Evolutionary conservation across 2,113 vertebrate species (phyloP).

Genomic region (Oxyruncus cristatus): DNA sequence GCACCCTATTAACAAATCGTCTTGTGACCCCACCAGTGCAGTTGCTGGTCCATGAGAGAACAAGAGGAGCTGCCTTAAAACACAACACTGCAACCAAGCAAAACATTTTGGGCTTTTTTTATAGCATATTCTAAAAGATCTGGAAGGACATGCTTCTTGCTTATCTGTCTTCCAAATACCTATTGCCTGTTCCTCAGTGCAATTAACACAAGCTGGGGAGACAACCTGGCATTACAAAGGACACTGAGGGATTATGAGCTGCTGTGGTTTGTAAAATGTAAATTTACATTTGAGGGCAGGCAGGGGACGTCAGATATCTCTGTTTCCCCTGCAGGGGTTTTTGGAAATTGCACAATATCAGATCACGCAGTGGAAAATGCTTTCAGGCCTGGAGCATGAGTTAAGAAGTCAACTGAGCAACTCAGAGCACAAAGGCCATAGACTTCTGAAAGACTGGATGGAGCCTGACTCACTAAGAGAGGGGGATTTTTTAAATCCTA

Average conservation of each 20-base stretch:
- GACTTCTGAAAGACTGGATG: background rate
- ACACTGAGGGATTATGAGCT: constrained; percentile 10
- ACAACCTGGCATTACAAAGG: constrained; percentile 11
- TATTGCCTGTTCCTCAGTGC: background rate
- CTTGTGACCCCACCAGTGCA: background rate
- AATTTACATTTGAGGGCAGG: constrained; percentile 23
- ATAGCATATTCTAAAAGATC: background rate
- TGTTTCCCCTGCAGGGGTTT: constrained; percentile 7
- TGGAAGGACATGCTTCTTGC: background rate
- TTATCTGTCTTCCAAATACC: constrained; percentile 32
- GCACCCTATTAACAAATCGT: background rate
- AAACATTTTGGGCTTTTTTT: background rate
- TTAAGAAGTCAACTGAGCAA: background rate
- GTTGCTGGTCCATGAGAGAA: background rate
- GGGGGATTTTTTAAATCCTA: background rate
- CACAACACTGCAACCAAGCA: background rate
- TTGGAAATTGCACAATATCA: constrained; percentile 26
- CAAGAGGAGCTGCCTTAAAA: background rate
- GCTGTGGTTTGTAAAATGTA: constrained; percentile 21
- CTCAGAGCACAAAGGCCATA: background rate
- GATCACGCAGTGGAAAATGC: constrained; percentile 17
- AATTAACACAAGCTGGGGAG: constrained; percentile 7
- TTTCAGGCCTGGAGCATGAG: constrained; percentile 1
- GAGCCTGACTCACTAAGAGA: background rate
- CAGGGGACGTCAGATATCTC: constrained; percentile 29